Evolutionary conservation across 2,888 invertebrate genomes (phyloP), one percentile per base, ranked within the genome.

Genomic region (Deladenus siricidicola): DNA sequence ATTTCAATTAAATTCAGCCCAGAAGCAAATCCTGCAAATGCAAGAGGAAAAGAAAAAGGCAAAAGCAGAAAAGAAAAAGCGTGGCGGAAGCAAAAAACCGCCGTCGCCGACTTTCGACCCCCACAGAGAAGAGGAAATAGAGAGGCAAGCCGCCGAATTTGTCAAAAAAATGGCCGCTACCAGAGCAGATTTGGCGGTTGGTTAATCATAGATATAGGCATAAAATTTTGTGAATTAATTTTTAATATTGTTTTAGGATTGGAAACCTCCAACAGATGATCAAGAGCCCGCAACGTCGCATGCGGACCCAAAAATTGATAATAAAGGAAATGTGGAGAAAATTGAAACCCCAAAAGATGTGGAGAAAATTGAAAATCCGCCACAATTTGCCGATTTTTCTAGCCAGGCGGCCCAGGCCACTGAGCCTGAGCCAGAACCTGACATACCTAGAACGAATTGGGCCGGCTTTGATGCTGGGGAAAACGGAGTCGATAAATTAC

Each of bases 11-110:
- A 71, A 19, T 6, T 42, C 58, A 6, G 68, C 44, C n/a, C 60
- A 70, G 29, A 30, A 56, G 30, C 65, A 73, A 39, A 76, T 77
- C 43, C 66, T 66, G 44, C 58, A 67, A 42, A 60, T 69, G 53
- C 61, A 69, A 26, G 75, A 73, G 23, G 72, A 75, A 59, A 62
- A 69, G 62, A 73, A 73, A 42, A 65, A 69, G 49, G 67, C 68
- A 52, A 78, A 77, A 60, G 50, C 66, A 21, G 69, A 75, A 34
- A 76, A 76, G 67, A 77, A 78, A 60, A 70, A 72, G 47, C 54
- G 55, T 50, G 28, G 47, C 45, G 63, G 8, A 14, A 43, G 48
- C 24, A 66, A 66, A 44, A 23, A 44, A n/a, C 30, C 58, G 6
- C 50, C 50, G 29, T 58, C 58, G 19, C 58, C 58, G 4, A 49